Conservation (phyloP, 2,113 vertebrate species). For the Rhinopithecus roxellana region DNA sequence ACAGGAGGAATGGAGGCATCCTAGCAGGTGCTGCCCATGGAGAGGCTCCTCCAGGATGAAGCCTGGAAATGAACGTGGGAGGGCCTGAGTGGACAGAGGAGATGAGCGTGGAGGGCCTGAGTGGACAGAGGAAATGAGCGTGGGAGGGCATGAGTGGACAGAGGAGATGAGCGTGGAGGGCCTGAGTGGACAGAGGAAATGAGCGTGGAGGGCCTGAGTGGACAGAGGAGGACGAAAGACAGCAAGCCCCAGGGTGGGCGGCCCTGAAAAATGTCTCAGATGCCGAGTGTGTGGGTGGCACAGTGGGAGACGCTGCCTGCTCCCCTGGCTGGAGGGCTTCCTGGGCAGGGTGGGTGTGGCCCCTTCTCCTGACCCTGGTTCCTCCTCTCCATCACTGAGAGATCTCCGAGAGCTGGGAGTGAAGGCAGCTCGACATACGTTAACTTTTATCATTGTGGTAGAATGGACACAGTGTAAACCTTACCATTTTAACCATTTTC, state of each 20-base stretch:
- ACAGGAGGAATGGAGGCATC: not conserved
- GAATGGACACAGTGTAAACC: fast-evolving
- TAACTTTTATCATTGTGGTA: no score
- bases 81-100: not conserved
- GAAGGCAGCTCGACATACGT: no score
- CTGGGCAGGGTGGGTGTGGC: not conserved
- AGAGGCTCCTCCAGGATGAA: not conserved
- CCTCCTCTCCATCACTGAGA: not conserved
- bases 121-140: not conserved
- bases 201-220: fast-evolving
- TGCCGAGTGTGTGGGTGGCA: fast-evolving
- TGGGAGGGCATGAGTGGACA: fast-evolving
- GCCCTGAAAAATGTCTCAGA: not conserved
- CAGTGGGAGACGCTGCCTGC: not conserved
- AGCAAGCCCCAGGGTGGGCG: fast-evolving
- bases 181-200: not conserved
- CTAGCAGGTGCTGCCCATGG: fast-evolving
- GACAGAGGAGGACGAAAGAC: not conserved
- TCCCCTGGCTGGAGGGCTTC: not conserved
- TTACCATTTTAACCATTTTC: not conserved
- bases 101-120: no score
- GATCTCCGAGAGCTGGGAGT: not conserved
- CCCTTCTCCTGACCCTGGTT: not conserved
- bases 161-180: no score
- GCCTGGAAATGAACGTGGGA: not conserved